Evolutionary conservation across 2,113 vertebrate species (phyloP).

Genomic region (Poeciliopsis prolifica): DNA sequence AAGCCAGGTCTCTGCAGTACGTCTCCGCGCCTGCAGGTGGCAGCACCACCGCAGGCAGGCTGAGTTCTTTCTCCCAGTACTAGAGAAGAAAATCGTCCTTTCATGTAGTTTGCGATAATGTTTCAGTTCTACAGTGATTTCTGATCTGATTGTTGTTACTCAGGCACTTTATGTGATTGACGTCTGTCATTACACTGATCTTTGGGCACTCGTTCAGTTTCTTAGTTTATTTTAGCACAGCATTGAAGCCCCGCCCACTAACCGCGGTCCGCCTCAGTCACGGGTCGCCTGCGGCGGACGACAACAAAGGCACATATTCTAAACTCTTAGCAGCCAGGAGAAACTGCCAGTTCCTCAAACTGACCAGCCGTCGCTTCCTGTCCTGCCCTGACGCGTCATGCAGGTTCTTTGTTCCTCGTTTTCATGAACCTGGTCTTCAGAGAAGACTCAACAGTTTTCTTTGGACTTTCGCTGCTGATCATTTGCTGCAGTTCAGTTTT

Average conservation of each 20-base stretch:
- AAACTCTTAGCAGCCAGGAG: conserved; percentile 4
- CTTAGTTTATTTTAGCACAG: conserved; percentile 67
- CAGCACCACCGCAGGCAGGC: too few relatives aligned
- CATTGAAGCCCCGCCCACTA: conserved; percentile 2
- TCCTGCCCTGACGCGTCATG: background rate
- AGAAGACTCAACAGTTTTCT: background rate
- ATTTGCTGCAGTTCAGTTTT: too few relatives aligned
- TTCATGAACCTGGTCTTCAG: background rate
- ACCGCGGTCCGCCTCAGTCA: conserved; percentile 4
- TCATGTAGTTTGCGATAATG: conserved; percentile 37
- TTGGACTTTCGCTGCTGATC: background rate
- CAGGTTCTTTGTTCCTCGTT: too few relatives aligned
- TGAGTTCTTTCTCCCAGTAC: too few relatives aligned
- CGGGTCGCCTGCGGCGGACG: background rate
- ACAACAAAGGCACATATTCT: conserved; percentile 49
- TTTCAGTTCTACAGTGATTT: conserved; percentile 30
- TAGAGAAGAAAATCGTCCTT: background rate
- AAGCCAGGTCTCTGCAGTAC: conserved; percentile 53
- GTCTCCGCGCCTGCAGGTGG: conserved; percentile 41
- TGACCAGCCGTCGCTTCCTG: background rate
- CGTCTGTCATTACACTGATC: conserved; percentile 44
- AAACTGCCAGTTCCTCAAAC: conserved; percentile 12
- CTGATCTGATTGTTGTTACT: conserved; percentile 71
- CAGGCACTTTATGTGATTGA: conserved; percentile 79
- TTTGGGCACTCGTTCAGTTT: conserved; percentile 60